phyloP scores from a whole-genome alignment of 2,113 vertebrate species.

The Rhea americana region DNA sequence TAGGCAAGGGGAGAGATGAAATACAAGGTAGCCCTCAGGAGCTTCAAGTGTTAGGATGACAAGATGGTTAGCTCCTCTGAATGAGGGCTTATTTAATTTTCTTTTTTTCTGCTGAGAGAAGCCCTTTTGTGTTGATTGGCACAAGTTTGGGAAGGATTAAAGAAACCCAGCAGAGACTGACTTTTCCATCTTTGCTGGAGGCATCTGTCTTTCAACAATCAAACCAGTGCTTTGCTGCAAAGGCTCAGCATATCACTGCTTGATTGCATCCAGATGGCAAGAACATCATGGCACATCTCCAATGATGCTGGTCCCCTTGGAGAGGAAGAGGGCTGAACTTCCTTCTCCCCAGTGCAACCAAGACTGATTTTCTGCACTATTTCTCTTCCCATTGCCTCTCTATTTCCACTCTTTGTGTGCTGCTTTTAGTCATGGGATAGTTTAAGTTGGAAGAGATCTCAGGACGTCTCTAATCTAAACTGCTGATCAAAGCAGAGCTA shows the following conservation, averaged over 20 bases:
- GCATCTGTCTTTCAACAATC: slow-evolving; percentile 29
- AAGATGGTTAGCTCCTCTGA: not conserved
- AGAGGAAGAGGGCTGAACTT: not conserved
- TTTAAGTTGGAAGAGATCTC: not conserved
- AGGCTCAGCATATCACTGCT: not conserved
- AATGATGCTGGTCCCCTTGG: not conserved
- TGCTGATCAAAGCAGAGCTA: not conserved
- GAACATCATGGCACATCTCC: not conserved
- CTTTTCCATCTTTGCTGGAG: slow-evolving; percentile 36
- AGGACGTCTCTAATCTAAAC: not conserved
- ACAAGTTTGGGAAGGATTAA: slow-evolving; percentile 39
- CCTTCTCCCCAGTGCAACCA: not conserved
- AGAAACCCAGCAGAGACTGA: not conserved
- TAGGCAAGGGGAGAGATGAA: not conserved
- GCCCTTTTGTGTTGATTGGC: slow-evolving; percentile 44
- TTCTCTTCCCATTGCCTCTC: not conserved
- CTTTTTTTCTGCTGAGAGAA: not conserved
- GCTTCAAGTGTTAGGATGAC: slow-evolving; percentile 13
- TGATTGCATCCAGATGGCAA: not conserved
- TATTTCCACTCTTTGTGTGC: not conserved
- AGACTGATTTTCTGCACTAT: not conserved
- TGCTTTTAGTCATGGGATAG: not conserved
- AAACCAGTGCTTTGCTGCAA: not conserved
- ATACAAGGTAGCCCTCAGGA: slow-evolving; percentile 12
- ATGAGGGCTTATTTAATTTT: not conserved